These are phyloP conservation scores for Spisula subtruncata DNA, from an alignment of 2,888 invertebrate species.

Conservation along the genomic window DNA sequence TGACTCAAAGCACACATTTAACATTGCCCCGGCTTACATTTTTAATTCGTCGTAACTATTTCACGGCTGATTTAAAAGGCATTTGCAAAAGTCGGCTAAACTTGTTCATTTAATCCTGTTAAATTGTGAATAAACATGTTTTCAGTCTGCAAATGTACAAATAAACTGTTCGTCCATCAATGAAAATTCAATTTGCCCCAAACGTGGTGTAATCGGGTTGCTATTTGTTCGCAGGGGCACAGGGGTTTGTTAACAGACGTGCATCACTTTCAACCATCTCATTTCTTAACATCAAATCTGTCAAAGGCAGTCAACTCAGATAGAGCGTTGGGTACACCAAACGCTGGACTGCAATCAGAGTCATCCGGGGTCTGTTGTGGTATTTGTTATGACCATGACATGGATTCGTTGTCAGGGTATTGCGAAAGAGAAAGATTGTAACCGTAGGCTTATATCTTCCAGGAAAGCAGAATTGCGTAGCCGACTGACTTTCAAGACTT, in stretches of 20 bases:
- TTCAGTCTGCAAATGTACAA: constrained; percentile 54
- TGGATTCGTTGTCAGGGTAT: too few relatives aligned
- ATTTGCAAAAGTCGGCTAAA: constrained; percentile 55
- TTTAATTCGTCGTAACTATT: constrained; percentile 44
- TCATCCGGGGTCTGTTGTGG: too few relatives aligned
- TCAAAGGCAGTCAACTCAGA: too few relatives aligned
- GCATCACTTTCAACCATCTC: too few relatives aligned
- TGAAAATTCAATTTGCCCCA: constrained; percentile 44
- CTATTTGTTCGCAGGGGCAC: background rate
- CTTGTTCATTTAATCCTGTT: constrained; percentile 52
- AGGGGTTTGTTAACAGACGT: background rate
- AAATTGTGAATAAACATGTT: constrained; percentile 48
- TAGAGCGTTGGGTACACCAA: too few relatives aligned
- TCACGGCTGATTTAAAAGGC: constrained; percentile 55
- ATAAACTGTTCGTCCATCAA: constrained; percentile 54
- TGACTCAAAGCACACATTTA: constrained; percentile 44
- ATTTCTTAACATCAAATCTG: too few relatives aligned
- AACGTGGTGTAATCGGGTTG: background rate
- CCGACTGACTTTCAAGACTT: too few relatives aligned
- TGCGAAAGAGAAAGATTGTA: too few relatives aligned
- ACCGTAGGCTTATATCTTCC: too few relatives aligned
- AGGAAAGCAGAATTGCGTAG: too few relatives aligned
- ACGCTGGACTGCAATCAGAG: too few relatives aligned
- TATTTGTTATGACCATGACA: too few relatives aligned
- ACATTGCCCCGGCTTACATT: constrained; percentile 44